Conservation (phyloP, 2,797 vertebrate species). For the Sebastes steindachneri region DNA sequence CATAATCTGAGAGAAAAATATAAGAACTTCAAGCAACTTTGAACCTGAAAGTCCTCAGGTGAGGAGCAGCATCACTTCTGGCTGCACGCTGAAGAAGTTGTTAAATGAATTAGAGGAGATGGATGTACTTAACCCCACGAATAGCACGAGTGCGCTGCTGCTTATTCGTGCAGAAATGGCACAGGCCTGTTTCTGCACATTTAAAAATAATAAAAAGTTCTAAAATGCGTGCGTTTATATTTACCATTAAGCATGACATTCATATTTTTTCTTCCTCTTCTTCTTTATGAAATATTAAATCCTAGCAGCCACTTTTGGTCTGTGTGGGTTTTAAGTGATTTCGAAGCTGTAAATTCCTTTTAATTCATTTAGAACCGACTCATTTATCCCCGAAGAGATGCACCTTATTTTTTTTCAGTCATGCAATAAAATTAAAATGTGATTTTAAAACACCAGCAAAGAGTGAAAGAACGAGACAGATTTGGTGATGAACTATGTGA, state of each 20-base stretch:
- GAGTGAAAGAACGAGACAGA: constrained; percentile 17
- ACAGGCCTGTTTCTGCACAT: constrained; percentile 37
- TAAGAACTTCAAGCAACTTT: background rate
- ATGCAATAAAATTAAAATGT: background rate
- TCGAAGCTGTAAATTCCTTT: constrained; percentile 13
- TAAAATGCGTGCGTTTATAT: constrained; percentile 9
- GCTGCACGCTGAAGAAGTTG: constrained; percentile 48
- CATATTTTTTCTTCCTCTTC: background rate
- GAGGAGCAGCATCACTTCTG: constrained; percentile 37
- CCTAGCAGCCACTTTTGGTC: constrained; percentile 20
- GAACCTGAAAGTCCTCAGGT: background rate
- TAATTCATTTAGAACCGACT: constrained; percentile 31
- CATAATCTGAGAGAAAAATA: background rate
- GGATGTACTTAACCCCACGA: constrained; percentile 50
- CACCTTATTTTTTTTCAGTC: background rate
- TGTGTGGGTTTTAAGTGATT: constrained; percentile 52
- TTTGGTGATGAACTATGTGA: background rate
- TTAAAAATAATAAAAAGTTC: constrained; percentile 6
- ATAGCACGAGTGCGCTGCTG: constrained; percentile 51
- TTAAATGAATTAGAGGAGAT: constrained; percentile 62
- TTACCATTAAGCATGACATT: constrained; percentile 5
- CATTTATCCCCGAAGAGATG: background rate
- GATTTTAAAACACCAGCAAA: constrained; percentile 4
- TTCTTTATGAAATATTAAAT: constrained; percentile 48
- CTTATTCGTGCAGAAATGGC: constrained; percentile 40